These are phyloP conservation scores for Macquaria australasica DNA, from an alignment of 2,113 vertebrate genomes.

Conservation along the genomic window DNA sequence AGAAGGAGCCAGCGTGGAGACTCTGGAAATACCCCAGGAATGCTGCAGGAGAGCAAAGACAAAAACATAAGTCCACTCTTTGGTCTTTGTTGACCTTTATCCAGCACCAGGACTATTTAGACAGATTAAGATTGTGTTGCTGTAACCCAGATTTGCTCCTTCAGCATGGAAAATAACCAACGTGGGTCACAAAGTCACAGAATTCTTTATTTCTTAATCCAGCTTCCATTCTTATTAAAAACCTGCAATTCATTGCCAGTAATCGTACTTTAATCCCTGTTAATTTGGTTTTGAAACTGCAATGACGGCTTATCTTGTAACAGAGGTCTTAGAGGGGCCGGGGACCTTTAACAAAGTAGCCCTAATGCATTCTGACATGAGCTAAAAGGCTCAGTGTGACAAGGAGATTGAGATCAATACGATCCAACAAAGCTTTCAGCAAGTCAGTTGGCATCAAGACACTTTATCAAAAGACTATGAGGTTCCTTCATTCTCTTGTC, in stretches of 20 bases:
- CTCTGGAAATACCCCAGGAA: conserved; percentile 90
- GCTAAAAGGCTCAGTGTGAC: conserved; percentile 59
- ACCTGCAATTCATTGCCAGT: conserved; percentile 18
- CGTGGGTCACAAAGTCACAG: conserved; percentile 1
- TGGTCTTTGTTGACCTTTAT: conserved; percentile 41
- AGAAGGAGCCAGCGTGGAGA: conserved; percentile 91
- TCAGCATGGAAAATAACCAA: conserved; percentile 38
- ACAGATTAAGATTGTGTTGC: not conserved
- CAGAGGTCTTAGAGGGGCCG: not conserved
- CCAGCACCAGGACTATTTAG: not conserved
- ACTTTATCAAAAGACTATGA: conserved; percentile 28
- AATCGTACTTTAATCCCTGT: conserved; percentile 54
- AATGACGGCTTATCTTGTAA: conserved; percentile 22
- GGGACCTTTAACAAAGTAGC: conserved; percentile 51
- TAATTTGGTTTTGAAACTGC: conserved; percentile 53
- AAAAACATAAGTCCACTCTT: not conserved
- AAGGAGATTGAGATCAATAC: conserved; percentile 73
- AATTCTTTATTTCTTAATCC: conserved; percentile 31
- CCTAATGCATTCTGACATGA: conserved; percentile 60
- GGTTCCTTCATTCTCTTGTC: conserved; percentile 1
- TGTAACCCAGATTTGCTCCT: conserved; percentile 5
- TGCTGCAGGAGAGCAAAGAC: conserved; percentile 73
- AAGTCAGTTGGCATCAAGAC: conserved; percentile 57
- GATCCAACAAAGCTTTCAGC: conserved; percentile 56
- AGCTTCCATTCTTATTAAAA: conserved; percentile 39